Base-by-base conservation (phyloP, 2,888 invertebrate genomes). In the Deladenus siricidicola region DNA sequence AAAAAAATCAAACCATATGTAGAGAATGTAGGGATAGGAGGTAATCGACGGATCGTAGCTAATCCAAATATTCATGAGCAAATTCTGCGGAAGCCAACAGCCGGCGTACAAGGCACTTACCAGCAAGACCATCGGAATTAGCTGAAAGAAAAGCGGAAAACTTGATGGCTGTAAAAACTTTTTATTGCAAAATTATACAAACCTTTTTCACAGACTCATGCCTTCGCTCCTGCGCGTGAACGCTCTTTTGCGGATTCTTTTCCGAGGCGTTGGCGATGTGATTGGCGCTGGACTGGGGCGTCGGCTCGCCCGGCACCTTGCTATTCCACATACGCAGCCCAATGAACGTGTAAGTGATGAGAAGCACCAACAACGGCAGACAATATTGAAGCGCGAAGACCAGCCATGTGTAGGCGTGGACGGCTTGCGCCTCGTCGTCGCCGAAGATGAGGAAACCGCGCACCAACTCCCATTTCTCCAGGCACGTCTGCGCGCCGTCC, bases 131-230 rank as follows among this genome's bases (percentile, higher is more conserved):
- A 79, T 78, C 8, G 76, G 75, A 44, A 78, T 72, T 42, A 76
- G 66, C 78, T 78, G 64, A 48, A 75, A n/a, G 10, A 23, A 50
- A 23, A 21, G 19, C n/a, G 26, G n/a, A 4, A 28, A 10, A n/a
- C 49, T 21, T n/a, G n/a, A n/a, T n/a, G n/a, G n/a, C n/a, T n/a
- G n/a, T n/a, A n/a, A 58, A 24, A 14, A 55, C 26, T 23, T 23
- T 23, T 39, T 34, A 34, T 34, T 8, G n/a, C 3, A 2, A 50
- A 19, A 28, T 3, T 4, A n/a, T 50, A 26, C 60, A 43, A 21
- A 78, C 77, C 70, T 75, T 76, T 56, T 75, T 77, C 26, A 78
- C 78, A 19, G 72, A 70, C 39, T 78, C 75, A 53, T 76, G n/a
- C 58, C 42, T 39, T 21, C 58, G 28, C 42, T 53, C 53, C 24